Evolutionary conservation across 2,797 vertebrate genomes (phyloP).

Genomic region (Megaceryle alcyon): DNA sequence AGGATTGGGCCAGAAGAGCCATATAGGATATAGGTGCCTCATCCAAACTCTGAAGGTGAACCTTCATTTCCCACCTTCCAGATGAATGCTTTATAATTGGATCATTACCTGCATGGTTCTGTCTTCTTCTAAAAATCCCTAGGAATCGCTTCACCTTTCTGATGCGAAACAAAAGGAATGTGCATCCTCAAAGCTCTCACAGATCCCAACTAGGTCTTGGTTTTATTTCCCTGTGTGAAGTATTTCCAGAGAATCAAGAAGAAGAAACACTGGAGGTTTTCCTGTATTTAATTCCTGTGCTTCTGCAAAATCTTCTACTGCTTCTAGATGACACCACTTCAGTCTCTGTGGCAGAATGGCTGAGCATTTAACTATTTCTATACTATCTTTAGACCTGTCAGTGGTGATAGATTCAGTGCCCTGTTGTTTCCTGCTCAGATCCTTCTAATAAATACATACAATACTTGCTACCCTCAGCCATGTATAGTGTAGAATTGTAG

Average conservation of each 20-base stretch:
- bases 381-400: background rate
- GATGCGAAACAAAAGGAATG: background rate
- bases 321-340: background rate
- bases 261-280: background rate
- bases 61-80: background rate
- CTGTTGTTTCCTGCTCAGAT: background rate
- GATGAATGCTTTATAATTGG: background rate
- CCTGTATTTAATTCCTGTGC: background rate
- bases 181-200: background rate
- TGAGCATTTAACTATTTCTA: background rate
- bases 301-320: background rate
- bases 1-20: background rate
- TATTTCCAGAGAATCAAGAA: background rate
- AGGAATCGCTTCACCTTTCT: background rate
- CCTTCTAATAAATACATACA: background rate
- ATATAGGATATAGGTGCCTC: background rate
- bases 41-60: background rate
- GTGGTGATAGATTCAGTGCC: background rate
- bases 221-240: background rate
- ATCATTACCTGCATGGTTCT: background rate
- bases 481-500: background rate
- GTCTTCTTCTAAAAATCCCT: background rate
- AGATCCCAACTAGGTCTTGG: background rate
- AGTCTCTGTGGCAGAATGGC: background rate
- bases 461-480: background rate